A percentile compares a stretch with the other conserved stretches of the same genome.
These are phyloP conservation scores for Drosophila stalkeri DNA, from an alignment of 2,888 invertebrate genomes.

Conservation along the genomic window DNA sequence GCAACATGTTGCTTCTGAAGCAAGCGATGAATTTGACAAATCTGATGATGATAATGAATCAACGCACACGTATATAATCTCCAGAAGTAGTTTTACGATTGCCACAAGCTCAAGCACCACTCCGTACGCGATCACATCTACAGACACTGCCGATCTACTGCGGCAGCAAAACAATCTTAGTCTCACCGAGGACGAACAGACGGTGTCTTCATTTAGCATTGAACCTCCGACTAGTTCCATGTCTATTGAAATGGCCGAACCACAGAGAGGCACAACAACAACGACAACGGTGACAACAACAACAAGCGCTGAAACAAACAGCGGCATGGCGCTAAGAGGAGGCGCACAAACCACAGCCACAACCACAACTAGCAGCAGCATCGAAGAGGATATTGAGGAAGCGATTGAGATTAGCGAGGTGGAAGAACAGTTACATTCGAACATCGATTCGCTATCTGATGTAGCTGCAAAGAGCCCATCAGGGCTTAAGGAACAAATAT, in stretches of 20 bases:
- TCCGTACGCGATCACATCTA: slow-evolving; percentile 69
- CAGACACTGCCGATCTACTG: slow-evolving; percentile 68
- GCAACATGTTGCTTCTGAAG: slow-evolving; percentile 55
- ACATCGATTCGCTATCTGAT: slow-evolving; percentile 56
- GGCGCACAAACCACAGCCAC: slow-evolving; percentile 59
- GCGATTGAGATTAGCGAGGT: slow-evolving; percentile 83
- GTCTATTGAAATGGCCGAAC: slow-evolving; percentile 82
- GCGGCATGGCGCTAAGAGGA: slow-evolving; percentile 47
- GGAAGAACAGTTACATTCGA: slow-evolving; percentile 56
- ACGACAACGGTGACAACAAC: slow-evolving; percentile 36
- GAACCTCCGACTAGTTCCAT: slow-evolving; percentile 82
- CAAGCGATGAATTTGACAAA: slow-evolving; percentile 31
- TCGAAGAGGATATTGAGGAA: slow-evolving; percentile 85
- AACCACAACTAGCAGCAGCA: slow-evolving; percentile 78
- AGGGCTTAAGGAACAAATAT: neutral
- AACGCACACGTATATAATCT: slow-evolving; percentile 75
- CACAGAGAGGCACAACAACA: slow-evolving; percentile 41
- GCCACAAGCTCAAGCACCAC: slow-evolving; percentile 63
- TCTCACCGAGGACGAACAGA: slow-evolving; percentile 70
- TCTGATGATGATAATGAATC: slow-evolving; percentile 56
- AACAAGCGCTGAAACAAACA: slow-evolving; percentile 61
- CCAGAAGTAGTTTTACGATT: slow-evolving; percentile 61
- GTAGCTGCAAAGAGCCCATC: slow-evolving; percentile 34
- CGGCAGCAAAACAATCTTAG: slow-evolving; percentile 72
- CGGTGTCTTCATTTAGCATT: slow-evolving; percentile 71